phyloP scores from a whole-genome alignment of 2,888 invertebrate species.

The Habrosyne pyritoides region DNA sequence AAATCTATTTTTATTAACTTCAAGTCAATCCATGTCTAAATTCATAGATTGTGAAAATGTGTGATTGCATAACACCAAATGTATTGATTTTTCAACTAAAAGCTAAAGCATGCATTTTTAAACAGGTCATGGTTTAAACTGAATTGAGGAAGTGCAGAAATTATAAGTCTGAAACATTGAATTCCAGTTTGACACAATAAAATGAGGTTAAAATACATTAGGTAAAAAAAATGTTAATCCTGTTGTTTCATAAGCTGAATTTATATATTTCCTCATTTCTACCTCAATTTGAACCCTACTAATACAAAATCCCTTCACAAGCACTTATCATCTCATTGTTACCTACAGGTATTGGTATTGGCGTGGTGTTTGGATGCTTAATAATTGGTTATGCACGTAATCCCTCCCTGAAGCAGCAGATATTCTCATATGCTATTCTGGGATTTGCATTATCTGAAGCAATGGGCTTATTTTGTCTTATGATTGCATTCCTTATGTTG shows the following conservation, averaged over 20 bases:
- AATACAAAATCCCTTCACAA: not conserved
- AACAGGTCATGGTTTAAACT: constrained; percentile 32
- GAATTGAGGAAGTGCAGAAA: constrained; percentile 21
- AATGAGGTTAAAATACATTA: not conserved
- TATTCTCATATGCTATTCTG: constrained; percentile 98
- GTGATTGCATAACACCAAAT: constrained; percentile 55
- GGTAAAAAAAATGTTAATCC: not conserved
- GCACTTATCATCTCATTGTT: constrained; percentile 31
- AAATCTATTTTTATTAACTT: not conserved
- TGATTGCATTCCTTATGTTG: constrained; percentile 98
- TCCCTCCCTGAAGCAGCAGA: constrained; percentile 98
- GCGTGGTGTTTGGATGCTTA: constrained; percentile 97
- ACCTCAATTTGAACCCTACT: not conserved
- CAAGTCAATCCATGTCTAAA: not conserved
- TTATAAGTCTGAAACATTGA: not conserved
- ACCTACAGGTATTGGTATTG: constrained; percentile 96
- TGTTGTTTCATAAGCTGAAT: not conserved
- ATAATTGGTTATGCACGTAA: constrained; percentile 98
- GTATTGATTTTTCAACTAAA: constrained; percentile 38
- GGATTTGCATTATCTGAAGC: constrained; percentile 99
- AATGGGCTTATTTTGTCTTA: constrained; percentile 99
- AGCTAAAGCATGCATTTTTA: constrained; percentile 20
- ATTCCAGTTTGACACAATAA: not conserved
- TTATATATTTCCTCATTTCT: not conserved
- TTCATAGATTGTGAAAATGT: not conserved